Conservation (phyloP, 2,888 invertebrate genomes). For the Eristalinus sepulchralis region DNA sequence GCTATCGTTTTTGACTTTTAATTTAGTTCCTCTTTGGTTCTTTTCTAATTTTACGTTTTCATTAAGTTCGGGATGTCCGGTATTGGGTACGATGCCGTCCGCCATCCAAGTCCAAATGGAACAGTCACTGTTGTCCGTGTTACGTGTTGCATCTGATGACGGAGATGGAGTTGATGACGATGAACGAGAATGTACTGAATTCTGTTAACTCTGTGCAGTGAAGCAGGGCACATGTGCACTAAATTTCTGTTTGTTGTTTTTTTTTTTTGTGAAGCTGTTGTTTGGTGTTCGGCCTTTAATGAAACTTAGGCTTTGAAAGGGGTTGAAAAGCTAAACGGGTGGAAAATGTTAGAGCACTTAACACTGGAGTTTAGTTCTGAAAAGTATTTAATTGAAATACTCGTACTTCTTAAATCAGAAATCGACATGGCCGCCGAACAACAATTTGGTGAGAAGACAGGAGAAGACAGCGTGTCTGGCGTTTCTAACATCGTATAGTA, state of each 20-base stretch:
- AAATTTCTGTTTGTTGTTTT: neutral
- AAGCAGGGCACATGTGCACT: neutral
- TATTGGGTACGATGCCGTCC: neutral
- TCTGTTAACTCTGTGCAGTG: neutral
- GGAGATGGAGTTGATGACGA: neutral
- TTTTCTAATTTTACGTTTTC: conserved; percentile 1
- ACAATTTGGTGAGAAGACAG: too few species aligned
- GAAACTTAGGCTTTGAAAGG: too few species aligned
- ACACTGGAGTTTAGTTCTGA: too few species aligned
- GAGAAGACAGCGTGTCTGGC: too few species aligned
- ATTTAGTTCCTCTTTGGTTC: conserved; percentile 45
- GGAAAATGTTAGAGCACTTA: too few species aligned
- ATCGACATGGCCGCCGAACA: too few species aligned
- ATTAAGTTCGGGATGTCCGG: neutral
- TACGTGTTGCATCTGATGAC: neutral
- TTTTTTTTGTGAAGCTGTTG: neutral
- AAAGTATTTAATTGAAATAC: too few species aligned
- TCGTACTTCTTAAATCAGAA: too few species aligned
- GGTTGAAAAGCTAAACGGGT: too few species aligned
- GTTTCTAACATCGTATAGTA: too few species aligned
- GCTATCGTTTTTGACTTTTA: conserved; percentile 58
- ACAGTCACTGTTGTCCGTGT: neutral
- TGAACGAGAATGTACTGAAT: neutral
- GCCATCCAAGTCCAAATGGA: neutral
- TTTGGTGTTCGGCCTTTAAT: neutral